phyloP scores from a whole-genome alignment of 2,113 vertebrate genomes.

The Myiopsitta monachus region DNA sequence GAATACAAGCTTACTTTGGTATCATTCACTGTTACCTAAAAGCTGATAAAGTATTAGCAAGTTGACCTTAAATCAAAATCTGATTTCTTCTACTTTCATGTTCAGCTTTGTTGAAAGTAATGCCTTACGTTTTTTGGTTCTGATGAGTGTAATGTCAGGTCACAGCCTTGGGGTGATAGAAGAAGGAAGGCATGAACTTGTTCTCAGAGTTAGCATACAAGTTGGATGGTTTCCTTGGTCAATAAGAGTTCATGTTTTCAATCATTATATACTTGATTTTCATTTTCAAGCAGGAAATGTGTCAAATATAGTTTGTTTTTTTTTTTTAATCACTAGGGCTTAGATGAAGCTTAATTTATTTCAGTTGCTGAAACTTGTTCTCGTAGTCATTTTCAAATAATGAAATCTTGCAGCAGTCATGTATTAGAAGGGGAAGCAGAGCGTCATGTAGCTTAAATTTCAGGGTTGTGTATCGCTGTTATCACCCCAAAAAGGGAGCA shows the following conservation, averaged over 20 bases:
- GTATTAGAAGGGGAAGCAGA: neutral
- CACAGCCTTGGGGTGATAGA: neutral
- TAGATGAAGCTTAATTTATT: conserved; percentile 19
- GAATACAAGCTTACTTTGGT: neutral
- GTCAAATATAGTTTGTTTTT: neutral
- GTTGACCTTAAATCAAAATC: neutral
- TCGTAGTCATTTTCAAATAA: neutral
- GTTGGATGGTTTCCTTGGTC: neutral
- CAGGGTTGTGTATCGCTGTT: neutral
- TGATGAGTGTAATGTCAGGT: neutral
- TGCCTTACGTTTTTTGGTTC: neutral
- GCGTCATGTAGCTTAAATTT: neutral
- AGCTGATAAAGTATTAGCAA: neutral
- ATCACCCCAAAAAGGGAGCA: neutral
- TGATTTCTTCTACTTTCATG: neutral
- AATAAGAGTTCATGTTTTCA: neutral
- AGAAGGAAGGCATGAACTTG: neutral
- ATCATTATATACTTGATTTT: neutral
- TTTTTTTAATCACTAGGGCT: neutral
- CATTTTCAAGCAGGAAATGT: neutral
- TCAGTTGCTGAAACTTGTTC: neutral
- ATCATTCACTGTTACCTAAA: neutral
- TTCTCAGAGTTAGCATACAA: neutral
- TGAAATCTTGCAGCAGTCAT: neutral
- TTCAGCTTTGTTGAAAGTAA: neutral